Percentiles rank a stretch among this genome's conserved stretches.
phyloP scores from a whole-genome alignment of 2,113 vertebrate genomes.

The Carollia perspicillata region DNA sequence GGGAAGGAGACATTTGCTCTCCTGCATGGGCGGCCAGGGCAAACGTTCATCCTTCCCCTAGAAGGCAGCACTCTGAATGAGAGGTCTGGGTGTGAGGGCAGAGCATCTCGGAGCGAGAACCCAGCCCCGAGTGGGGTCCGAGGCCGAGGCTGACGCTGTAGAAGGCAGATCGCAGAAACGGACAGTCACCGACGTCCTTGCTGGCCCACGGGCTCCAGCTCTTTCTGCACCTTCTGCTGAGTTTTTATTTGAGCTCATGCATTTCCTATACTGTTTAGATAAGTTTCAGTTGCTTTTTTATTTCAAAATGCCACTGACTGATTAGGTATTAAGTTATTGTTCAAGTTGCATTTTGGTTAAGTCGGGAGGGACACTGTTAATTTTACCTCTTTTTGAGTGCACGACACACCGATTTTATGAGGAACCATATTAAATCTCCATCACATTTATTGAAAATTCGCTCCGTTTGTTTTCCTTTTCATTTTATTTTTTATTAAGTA shows the following conservation, averaged over 20 bases:
- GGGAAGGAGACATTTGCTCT: background rate
- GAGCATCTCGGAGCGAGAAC: accelerated
- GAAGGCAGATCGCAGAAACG: background rate
- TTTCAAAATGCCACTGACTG: background rate
- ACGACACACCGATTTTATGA: background rate
- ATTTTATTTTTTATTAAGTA: background rate
- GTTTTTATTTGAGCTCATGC: background rate
- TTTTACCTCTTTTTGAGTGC: background rate
- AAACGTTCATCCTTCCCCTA: background rate
- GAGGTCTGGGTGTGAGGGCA: too few species aligned
- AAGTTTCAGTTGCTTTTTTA: background rate
- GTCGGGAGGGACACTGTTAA: background rate
- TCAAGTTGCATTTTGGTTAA: background rate
- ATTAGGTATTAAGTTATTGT: background rate
- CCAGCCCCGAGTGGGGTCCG: too few species aligned
- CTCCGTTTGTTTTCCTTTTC: background rate
- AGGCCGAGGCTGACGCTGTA: background rate
- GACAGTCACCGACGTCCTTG: background rate
- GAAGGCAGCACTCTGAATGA: accelerated
- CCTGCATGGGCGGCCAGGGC: background rate
- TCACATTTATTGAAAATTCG: background rate
- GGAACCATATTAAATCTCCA: background rate
- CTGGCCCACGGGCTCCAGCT: background rate
- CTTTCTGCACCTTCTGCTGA: background rate
- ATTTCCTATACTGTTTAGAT: background rate